Conservation (phyloP, 2,797 vertebrate genomes). For the Aeoliscus strigatus region DNA sequence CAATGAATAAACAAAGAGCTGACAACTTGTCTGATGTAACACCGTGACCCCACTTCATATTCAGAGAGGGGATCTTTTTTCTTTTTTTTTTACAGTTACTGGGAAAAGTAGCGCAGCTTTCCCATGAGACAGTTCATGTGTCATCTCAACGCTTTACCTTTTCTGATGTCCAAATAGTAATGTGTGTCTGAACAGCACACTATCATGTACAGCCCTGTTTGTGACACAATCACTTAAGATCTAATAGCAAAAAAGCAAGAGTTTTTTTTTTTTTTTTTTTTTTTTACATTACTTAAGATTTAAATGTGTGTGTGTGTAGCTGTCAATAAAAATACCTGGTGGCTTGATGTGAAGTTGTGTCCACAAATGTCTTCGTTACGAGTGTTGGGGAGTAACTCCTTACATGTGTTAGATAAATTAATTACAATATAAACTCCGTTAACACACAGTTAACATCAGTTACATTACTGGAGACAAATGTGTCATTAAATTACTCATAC, state of each 20-base stretch:
- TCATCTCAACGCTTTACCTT: conserved; percentile 68
- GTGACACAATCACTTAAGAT: conserved; percentile 70
- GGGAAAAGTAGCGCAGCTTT: conserved; percentile 67
- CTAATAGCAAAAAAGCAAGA: conserved; percentile 51
- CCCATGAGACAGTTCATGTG: conserved; percentile 63
- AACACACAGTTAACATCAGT: too few relatives aligned
- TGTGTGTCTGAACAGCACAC: conserved; percentile 63
- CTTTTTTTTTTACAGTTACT: conserved; percentile 56
- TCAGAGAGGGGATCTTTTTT: conserved; percentile 63
- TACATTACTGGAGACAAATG: too few relatives aligned
- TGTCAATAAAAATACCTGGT: too few relatives aligned
- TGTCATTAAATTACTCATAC: too few relatives aligned
- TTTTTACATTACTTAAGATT: too few relatives aligned
- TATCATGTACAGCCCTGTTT: conserved; percentile 52
- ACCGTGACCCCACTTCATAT: conserved; percentile 73
- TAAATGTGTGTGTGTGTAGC: too few relatives aligned
- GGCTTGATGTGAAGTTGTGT: too few relatives aligned
- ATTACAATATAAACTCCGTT: too few relatives aligned
- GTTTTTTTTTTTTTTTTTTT: too few relatives aligned
- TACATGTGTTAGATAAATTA: too few relatives aligned
- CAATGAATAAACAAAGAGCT: conserved; percentile 77
- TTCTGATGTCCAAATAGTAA: conserved; percentile 68
- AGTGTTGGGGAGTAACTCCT: too few relatives aligned
- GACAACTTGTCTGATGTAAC: conserved; percentile 77
- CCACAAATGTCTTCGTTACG: too few relatives aligned